Evolutionary conservation across 2,888 invertebrate species (phyloP), one percentile per base, ranked within the genome.

Genomic region (Rambutsinella grinnellia): DNA sequence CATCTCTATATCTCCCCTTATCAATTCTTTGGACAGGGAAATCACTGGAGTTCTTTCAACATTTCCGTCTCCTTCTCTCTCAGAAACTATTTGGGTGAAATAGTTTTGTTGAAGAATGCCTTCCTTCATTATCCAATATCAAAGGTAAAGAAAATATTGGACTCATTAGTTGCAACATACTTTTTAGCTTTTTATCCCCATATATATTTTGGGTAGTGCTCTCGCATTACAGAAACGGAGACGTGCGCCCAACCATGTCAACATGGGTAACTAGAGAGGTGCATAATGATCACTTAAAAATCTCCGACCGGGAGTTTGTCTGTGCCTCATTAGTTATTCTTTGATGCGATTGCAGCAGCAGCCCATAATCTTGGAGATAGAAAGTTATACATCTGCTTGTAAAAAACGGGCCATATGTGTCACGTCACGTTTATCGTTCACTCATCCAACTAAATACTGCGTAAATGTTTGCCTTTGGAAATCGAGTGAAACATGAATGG

Each of bases 271-370:
- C 44, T n/a, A n/a, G 47, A 57, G 47, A 65, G 46, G 46, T 57
- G 27, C 58, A 44, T 72, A 72, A 72, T 72, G 72, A 72, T 66
- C 58, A 51, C 36, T 66, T 66, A 17, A 66, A 72, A 36, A 49
- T 57, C 15, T 17, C 26, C n/a, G 15, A 13, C n/a, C 8, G 5
- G 49, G 23, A 26, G 51, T 49, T 17, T 56, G 60, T 57, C 53
- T 66, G 58, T 47, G 53, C 57, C 72, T 72, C 72, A 72, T 72
- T 72, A 72, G 72, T 51, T 60, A 57, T 21, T 44, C 17, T 67
- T 57, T 57, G 21, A 10, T 67, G 54, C 17, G 15, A 49, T 49
- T 49, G 49, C 49, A 5, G 6, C 44, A 44, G 44, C 44, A 10
- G 13, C 44, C 44, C 15, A 3, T 49, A 3, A n/a, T 49, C 17